Evolutionary conservation across 2,888 invertebrate species (phyloP).

Genomic region (Syritta pipiens): DNA sequence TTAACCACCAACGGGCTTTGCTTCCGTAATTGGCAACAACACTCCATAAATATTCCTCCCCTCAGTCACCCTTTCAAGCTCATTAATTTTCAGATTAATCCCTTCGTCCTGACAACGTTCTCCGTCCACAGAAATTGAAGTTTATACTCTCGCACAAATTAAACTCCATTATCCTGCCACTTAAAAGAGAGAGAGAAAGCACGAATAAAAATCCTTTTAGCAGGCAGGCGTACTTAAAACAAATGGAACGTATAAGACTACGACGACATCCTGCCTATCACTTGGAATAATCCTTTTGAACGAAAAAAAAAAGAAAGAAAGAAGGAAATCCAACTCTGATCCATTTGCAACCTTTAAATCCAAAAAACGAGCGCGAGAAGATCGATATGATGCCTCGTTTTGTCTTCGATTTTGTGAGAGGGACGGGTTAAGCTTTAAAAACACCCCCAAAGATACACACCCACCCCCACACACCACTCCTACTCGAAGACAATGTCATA

Average conservation of each 20-base stretch:
- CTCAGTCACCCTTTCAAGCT: neutral
- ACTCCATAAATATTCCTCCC: neutral
- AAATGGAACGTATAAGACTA: conserved; percentile 45
- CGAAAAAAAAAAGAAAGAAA: neutral
- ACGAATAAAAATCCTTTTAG: conserved; percentile 21
- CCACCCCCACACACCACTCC: too few species aligned
- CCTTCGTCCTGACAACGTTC: neutral
- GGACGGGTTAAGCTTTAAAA: too few species aligned
- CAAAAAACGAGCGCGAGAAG: conserved; percentile 40
- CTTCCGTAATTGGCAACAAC: conserved; percentile 7
- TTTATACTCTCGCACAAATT: conserved; percentile 34
- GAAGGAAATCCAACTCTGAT: conserved; percentile 10
- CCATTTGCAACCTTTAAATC: conserved; percentile 26
- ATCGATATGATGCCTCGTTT: too few species aligned
- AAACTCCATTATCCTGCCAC: conserved; percentile 43
- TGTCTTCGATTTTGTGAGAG: too few species aligned
- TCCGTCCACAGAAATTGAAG: conserved; percentile 12
- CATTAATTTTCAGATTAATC: conserved; percentile 29
- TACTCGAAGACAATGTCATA: conserved; percentile 48
- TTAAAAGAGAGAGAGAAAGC: neutral
- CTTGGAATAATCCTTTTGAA: conserved; percentile 42
- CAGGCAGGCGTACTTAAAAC: conserved; percentile 20
- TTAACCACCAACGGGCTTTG: too few species aligned
- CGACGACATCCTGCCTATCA: conserved; percentile 30
- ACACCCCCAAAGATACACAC: too few species aligned